phyloP scores from a whole-genome alignment of 2,888 invertebrate species.

The Altica lythri region DNA sequence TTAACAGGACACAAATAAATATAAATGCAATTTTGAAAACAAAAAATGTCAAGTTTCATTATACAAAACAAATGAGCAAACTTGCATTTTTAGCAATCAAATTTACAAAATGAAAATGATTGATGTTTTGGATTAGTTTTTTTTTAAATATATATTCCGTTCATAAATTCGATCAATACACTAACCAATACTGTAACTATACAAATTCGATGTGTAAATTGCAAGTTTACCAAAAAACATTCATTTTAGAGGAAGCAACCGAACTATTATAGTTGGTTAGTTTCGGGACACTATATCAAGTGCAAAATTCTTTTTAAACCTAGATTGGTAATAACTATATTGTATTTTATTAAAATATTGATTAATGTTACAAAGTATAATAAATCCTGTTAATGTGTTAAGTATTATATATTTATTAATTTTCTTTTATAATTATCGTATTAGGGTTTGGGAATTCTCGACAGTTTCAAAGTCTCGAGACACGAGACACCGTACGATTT shows the following conservation, averaged over 20 bases:
- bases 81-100: not conserved
- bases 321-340: too few species aligned
- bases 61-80: not conserved
- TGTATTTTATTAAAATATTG: too few species aligned
- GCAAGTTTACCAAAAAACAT: not conserved
- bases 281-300: not conserved
- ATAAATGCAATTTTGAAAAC: too few species aligned
- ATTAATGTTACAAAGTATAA: too few species aligned
- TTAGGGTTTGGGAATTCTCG: not conserved
- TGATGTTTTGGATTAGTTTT: too few species aligned
- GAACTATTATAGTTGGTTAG: conserved; percentile 7
- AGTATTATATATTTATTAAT: not conserved
- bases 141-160: too few species aligned
- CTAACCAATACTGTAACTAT: too few species aligned
- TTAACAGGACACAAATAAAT: too few species aligned
- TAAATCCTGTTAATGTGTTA: not conserved
- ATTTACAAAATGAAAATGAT: not conserved
- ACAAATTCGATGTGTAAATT: not conserved
- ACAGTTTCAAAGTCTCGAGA: not conserved
- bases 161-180: too few species aligned
- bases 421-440: not conserved
- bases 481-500: too few species aligned
- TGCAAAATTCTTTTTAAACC: too few species aligned
- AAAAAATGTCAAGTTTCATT: too few species aligned
- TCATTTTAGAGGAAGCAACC: conserved; percentile 10